phyloP scores from a whole-genome alignment of 1,140 invertebrate genomes.

The Fopius arisanus region DNA sequence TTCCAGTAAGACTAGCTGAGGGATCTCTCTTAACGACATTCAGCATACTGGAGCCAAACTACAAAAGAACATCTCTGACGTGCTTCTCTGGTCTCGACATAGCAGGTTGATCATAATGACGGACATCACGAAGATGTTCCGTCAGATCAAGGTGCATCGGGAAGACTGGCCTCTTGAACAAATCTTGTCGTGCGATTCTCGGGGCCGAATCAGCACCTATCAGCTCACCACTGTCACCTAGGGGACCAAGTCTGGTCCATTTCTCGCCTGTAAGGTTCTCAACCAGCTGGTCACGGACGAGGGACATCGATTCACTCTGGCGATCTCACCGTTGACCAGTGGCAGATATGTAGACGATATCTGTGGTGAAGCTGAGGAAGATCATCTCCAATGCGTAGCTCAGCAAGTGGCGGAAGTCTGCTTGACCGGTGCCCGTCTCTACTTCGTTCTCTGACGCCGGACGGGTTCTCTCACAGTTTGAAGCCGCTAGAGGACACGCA shows the following conservation, averaged over 20 bases:
- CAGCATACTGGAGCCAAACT: no score
- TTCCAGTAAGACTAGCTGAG: no score
- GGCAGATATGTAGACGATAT: conserved; percentile 29
- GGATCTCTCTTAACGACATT: no score
- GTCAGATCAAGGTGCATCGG: conserved; percentile 30
- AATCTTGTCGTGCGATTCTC: conserved; percentile 53
- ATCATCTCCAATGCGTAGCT: background rate
- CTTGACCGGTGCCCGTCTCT: background rate
- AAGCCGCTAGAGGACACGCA: background rate
- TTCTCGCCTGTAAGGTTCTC: no score
- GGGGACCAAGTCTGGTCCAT: no score
- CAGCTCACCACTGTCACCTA: no score
- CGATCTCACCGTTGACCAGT: background rate
- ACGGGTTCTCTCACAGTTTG: background rate
- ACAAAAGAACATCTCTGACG: background rate
- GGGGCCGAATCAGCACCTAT: no score
- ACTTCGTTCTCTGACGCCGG: background rate
- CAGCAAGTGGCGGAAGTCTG: background rate
- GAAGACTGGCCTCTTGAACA: conserved; percentile 41
- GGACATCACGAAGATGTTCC: conserved; percentile 38
- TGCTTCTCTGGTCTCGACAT: background rate
- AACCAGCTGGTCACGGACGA: conserved; percentile 8
- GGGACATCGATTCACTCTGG: background rate
- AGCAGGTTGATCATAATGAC: conserved; percentile 10
- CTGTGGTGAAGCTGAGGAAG: conserved; percentile 18